Base-by-base conservation (phyloP, 2,797 vertebrate genomes). In the Paratrypauchen microcephalus region DNA sequence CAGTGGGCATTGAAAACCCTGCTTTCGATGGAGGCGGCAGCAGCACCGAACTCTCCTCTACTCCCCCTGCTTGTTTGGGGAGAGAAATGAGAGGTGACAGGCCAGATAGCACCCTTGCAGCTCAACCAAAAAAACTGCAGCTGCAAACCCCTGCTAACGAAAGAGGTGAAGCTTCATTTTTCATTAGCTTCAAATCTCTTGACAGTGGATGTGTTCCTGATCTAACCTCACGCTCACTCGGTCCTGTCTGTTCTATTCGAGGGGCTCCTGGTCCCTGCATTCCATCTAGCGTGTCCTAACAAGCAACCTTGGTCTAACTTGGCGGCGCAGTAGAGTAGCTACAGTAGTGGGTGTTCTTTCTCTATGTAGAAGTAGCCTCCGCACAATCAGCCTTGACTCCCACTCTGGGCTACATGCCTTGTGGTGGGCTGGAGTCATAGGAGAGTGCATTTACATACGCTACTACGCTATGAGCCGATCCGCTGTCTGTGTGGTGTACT, bases 141-240 rank as follows among this genome's bases (percentile, higher is more conserved):
- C 94, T 94, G 94, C 94, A 79, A 93, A 92, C 93, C 92, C 85
- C 82, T 90, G 92, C 93, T 90, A 90, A 93, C 93, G 88, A 93
- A 92, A 94, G 94, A 97, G 97, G 96, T 98, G 95, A 95, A 94
- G 91, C 92, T 94, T 97, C 95, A 95, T 85, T 91, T 89, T 91
- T 76, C 86, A 95, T 97, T 95, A 96, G 84, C 85, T 81, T 96
- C 94, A 96, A 91, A 89, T 28, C 45, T 86, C 74, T 89, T 83
- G 92, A 91, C 93, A 91, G 93, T 80, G 69, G 77, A 85, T 88
- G 85, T 88, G 81, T 88, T 95, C 88, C 90, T 88, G 89, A 88
- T 92, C 91, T 93, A 93, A 94, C 93, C 92, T 92, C 24, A 87
- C 81, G 83, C 77, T 81, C 76, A 23, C 83, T 82, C 83, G 47